A percentile compares a stretch with the other conserved stretches of the same genome.
Conservation (phyloP, 2,113 vertebrate species). For the Aspidoscelis tigris region DNA sequence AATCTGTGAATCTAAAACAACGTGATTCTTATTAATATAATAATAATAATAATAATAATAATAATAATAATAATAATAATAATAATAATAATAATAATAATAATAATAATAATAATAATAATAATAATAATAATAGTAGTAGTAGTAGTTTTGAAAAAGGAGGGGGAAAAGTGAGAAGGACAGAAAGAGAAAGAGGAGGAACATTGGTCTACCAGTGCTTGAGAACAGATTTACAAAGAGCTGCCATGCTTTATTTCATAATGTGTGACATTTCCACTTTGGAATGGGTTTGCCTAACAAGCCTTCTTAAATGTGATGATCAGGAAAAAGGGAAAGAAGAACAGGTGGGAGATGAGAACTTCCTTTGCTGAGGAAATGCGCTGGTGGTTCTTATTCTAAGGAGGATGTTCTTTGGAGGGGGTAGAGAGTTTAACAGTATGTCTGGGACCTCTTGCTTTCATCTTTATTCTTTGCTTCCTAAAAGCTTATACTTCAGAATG, state of each 20-base stretch:
- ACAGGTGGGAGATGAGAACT: background rate
- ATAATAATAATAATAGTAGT: no score
- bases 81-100: no score
- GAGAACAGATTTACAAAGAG: background rate
- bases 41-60: no score
- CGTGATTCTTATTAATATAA: background rate
- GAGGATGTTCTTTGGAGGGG: slow-evolving; percentile 3
- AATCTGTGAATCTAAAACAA: slow-evolving; percentile 8
- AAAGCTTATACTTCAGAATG: slow-evolving; percentile 46
- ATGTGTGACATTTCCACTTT: slow-evolving; percentile 12
- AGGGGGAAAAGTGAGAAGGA: background rate
- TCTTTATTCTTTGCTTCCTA: slow-evolving; percentile 61
- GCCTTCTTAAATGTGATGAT: background rate
- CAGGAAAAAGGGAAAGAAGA: background rate
- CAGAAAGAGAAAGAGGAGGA: background rate
- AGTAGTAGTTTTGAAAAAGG: no score
- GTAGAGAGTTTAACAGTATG: slow-evolving; percentile 23
- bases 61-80: no score
- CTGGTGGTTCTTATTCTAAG: background rate
- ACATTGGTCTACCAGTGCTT: background rate
- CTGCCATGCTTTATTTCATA: background rate
- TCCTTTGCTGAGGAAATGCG: slow-evolving; percentile 13
- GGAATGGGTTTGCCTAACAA: background rate
- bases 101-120: no score
- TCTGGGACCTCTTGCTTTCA: slow-evolving; percentile 15